These are phyloP conservation scores for Chironex yamaguchii DNA, from an alignment of 30 jellyfish, hydroid and myxozoan genomes.

Conservation along the genomic window DNA sequence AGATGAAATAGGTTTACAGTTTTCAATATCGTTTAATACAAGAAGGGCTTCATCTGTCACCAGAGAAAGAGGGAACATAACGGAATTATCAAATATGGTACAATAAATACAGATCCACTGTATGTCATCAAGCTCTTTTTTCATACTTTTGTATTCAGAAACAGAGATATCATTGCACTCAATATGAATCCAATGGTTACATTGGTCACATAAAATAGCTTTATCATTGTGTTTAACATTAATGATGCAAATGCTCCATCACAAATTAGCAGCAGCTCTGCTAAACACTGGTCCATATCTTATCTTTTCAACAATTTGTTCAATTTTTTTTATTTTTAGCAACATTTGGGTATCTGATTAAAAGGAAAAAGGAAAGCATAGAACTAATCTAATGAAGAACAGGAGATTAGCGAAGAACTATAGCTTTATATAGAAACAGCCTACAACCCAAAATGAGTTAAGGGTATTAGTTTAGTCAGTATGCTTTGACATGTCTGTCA, in stretches of 20 bases:
- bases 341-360: not conserved
- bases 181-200: conserved; percentile 48
- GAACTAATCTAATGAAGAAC: no score
- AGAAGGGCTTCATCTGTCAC: not conserved
- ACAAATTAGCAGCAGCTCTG: not conserved
- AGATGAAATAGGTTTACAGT: not conserved
- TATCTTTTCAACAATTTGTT: not conserved
- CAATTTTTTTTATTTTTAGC: not conserved
- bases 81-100: conserved; percentile 5
- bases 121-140: not conserved
- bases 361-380: not conserved
- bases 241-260: conserved; percentile 38
- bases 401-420: no score
- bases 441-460: no score
- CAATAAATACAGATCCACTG: not conserved
- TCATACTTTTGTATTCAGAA: conserved; percentile 11
- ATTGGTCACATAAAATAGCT: conserved; percentile 18
- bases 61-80: conserved; percentile 2
- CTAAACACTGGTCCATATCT: not conserved
- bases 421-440: no score
- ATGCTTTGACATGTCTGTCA: no score
- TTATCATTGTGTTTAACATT: no score
- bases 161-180: conserved; percentile 39
- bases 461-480: no score
- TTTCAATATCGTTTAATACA: conserved; percentile 3